These are phyloP conservation scores for Diorhabda elongata DNA, from an alignment of 1,140 invertebrate genomes.

Conservation along the genomic window DNA sequence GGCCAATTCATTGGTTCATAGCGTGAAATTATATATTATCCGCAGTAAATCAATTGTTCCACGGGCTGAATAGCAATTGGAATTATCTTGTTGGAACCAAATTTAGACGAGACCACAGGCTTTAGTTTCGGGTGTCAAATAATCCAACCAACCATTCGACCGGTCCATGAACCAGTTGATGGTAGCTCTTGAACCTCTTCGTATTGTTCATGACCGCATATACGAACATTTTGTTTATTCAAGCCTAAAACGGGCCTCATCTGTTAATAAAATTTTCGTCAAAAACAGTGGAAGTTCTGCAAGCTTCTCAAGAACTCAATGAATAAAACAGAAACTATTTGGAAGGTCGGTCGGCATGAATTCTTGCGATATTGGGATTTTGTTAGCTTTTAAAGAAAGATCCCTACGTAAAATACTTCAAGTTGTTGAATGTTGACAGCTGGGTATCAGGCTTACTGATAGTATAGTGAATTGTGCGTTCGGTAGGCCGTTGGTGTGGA, in stretches of 20 bases:
- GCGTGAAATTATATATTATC: background rate
- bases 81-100: constrained; percentile 29
- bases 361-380: background rate
- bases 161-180: constrained; percentile 17
- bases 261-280: background rate
- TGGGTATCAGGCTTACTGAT: background rate
- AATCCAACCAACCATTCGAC: constrained; percentile 15
- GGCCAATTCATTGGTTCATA: constrained; percentile 26
- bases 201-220: background rate
- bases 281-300: constrained; percentile 4
- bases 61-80: constrained; percentile 9
- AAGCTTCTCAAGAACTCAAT: background rate
- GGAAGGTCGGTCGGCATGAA: constrained; percentile 5
- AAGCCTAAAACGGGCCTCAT: background rate
- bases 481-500: background rate
- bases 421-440: background rate
- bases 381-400: background rate
- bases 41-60: constrained; percentile 7
- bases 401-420: constrained; percentile 2
- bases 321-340: background rate
- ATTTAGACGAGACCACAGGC: constrained; percentile 26
- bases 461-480: background rate
- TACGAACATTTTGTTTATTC: constrained; percentile 1
- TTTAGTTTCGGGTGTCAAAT: constrained; percentile 30
- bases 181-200: constrained; percentile 2